Conservation (phyloP, 2,113 vertebrate genomes). For the Antigone vipio region DNA sequence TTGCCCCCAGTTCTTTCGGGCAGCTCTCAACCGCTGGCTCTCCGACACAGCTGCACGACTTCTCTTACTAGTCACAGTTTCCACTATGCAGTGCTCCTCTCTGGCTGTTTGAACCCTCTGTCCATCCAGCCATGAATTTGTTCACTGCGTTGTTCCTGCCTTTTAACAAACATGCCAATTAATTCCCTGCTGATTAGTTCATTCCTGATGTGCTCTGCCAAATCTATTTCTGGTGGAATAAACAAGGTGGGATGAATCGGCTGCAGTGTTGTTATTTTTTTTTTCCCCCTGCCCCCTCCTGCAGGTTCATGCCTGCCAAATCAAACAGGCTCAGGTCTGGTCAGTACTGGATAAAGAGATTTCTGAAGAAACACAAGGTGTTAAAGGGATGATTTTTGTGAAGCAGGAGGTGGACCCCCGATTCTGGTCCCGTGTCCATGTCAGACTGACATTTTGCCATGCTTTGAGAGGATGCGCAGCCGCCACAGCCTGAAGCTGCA, state of each 20-base stretch:
- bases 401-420: background rate
- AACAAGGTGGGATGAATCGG: constrained; percentile 59
- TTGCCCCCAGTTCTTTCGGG: background rate
- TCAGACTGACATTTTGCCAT: background rate
- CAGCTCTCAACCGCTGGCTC: constrained; percentile 1
- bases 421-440: background rate
- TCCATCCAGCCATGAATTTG: constrained; percentile 38
- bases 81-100: constrained; percentile 22
- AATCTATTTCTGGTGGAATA: constrained; percentile 60
- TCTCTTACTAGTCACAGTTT: constrained; percentile 25
- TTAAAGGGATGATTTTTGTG: background rate
- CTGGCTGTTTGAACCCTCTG: constrained; percentile 36
- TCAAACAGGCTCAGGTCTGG: constrained; percentile 15
- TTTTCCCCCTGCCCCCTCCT: background rate
- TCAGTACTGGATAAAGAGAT: background rate
- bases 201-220: constrained; percentile 48
- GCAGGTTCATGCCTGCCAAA: background rate
- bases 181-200: constrained; percentile 67
- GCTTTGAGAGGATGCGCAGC: background rate
- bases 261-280: background rate
- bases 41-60: background rate
- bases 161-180: constrained; percentile 59
- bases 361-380: background rate
- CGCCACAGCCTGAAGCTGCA: background rate
- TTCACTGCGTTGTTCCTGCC: constrained; percentile 22